phyloP scores from a whole-genome alignment of 2,113 vertebrate genomes.

The Bostrychus sinensis region DNA sequence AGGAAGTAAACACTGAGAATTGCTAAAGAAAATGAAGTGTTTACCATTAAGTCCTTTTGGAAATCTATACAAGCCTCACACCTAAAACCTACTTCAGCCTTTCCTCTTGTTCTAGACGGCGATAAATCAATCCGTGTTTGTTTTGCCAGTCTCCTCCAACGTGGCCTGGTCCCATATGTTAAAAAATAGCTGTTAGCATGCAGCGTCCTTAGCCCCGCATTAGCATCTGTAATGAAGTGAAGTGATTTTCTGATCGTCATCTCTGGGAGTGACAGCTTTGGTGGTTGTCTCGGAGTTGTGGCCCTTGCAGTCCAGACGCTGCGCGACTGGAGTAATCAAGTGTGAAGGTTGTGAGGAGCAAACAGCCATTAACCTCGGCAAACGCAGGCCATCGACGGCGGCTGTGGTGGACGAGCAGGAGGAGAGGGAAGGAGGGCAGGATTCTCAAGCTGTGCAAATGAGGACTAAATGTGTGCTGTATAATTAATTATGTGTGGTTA shows the following conservation, averaged over 20 bases:
- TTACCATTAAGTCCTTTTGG: neutral
- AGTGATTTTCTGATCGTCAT: constrained; percentile 6
- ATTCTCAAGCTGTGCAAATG: constrained; percentile 10
- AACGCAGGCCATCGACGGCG: constrained; percentile 62
- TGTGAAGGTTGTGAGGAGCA: constrained; percentile 77
- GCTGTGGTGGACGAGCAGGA: constrained; percentile 40
- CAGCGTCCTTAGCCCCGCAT: constrained; percentile 19
- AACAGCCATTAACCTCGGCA: constrained; percentile 75
- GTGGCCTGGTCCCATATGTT: too few relatives aligned
- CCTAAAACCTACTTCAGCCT: neutral
- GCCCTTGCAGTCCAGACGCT: constrained; percentile 52
- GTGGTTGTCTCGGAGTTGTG: constrained; percentile 37
- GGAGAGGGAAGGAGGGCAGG: constrained; percentile 7
- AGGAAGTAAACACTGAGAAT: neutral
- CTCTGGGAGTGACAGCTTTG: constrained; percentile 5
- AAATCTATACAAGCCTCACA: neutral
- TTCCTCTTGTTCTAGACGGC: neutral
- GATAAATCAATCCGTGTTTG: neutral
- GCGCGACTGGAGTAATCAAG: constrained; percentile 67
- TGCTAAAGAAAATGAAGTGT: neutral
- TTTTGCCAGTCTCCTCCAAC: neutral
- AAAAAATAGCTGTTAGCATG: neutral
- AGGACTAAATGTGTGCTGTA: neutral
- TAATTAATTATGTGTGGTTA: neutral
- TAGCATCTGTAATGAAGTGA: constrained; percentile 33